A percentile compares a stretch with the other conserved stretches of the same genome.
Evolutionary conservation across 2,797 vertebrate genomes (phyloP).

Genomic region (Cynodonichthys magdalenae): DNA sequence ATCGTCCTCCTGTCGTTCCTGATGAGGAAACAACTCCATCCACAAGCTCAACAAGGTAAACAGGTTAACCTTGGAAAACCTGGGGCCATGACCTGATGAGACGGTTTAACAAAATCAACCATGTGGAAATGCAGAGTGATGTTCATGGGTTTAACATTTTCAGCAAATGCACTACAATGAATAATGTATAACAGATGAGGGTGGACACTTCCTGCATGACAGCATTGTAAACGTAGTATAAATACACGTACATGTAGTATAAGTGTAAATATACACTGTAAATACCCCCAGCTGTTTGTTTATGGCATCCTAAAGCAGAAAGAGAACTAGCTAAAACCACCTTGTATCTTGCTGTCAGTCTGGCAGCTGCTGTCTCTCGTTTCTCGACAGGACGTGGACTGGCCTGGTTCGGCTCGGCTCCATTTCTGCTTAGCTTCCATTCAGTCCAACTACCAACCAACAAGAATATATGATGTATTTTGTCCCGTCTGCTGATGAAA

Average conservation of each 20-base stretch:
- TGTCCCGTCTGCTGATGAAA: no score
- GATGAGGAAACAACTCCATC: constrained; percentile 93
- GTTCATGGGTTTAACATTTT: no score
- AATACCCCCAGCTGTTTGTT: constrained; percentile 1
- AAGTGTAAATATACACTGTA: not conserved
- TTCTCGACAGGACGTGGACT: not conserved
- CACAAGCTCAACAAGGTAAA: constrained; percentile 93
- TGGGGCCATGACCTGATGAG: constrained; percentile 84
- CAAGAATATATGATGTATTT: fast-evolving
- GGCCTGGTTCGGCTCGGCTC: constrained; percentile 28
- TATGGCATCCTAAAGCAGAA: not conserved
- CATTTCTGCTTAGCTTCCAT: constrained; percentile 65
- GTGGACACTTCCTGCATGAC: not conserved
- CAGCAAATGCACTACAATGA: no score
- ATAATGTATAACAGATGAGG: no score
- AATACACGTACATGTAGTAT: no score
- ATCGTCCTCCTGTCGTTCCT: constrained; percentile 48
- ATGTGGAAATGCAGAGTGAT: no score
- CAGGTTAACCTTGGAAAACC: constrained; percentile 93
- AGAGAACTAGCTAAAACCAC: constrained; percentile 42
- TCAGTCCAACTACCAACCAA: constrained; percentile 11
- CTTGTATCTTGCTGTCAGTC: constrained; percentile 73
- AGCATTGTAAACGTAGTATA: not conserved
- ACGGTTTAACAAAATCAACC: no score
- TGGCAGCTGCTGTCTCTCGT: constrained; percentile 66